Evolutionary conservation across 2,113 vertebrate species (phyloP), one percentile per base, ranked within the genome.

Genomic region (Vanacampus margaritifer): DNA sequence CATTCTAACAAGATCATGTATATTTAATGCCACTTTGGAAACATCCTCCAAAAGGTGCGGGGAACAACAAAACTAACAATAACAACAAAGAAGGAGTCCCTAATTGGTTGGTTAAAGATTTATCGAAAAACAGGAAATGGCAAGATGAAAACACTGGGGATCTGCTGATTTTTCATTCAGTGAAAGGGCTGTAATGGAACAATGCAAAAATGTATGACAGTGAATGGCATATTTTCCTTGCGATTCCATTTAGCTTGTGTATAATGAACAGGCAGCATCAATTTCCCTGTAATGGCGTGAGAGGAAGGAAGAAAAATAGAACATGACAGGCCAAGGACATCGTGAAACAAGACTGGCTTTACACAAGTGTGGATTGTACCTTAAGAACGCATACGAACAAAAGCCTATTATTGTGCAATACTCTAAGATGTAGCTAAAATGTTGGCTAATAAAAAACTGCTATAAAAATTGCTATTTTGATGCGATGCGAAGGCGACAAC

Each of bases 261-360:
- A 80, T 88, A 88, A 88, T 87, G 87, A 88, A 87, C 85, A 84
- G 78, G 81, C 76, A 78, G 67, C 84, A 86, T 86, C 78, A 79
- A 81, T 88, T 84, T 71, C 61, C 64, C 71, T 61, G 71, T 84
- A 86, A 88, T 87, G 83, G 86, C 78, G 72, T 70, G 69, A 73
- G 64, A 72, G 64, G 58, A 68, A 73, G 65, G 23, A 69, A 64
- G 72, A 83, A 62, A 81, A 87, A 90, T 87, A 66, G 68, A 87
- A 89, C 86, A 88, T 85, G 89, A 88, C 86, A 81, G 79, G 61
- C 83, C 86, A 86, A 90, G 84, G 83, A 83, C 87, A 81, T 41
- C 12, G 45, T 53, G 72, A 74, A 73, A 72, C 72, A 67, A 73
- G 72, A 74, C 68, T 66, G 74, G 67, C 43, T 74, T 35, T 67